Conservation (phyloP, 53 echinoderm and acorn worm species). For the Temnopleurus reevesii region DNA sequence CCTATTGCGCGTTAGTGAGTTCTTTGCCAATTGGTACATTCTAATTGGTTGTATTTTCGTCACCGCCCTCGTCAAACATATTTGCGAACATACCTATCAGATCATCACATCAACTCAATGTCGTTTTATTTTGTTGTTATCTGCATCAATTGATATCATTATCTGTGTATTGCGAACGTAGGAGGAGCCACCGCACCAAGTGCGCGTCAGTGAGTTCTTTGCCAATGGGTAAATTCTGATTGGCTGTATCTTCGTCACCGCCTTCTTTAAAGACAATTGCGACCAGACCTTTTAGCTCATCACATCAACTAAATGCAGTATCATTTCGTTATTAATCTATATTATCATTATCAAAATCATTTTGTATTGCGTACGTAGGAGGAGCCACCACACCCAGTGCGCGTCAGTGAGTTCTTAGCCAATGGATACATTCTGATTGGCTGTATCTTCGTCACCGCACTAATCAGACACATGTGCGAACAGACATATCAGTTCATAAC, state of each 20-base stretch:
- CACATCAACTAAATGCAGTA: no score
- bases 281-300: no score
- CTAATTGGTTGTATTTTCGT: conserved; percentile 17
- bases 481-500: conserved; percentile 33
- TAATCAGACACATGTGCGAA: conserved; percentile 43
- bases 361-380: not conserved
- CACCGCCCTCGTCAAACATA: conserved; percentile 43
- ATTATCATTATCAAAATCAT: no score
- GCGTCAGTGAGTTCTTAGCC: conserved; percentile 31
- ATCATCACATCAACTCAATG: conserved; percentile 4
- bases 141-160: no score
- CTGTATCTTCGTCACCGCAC: conserved; percentile 39
- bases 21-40: conserved; percentile 28
- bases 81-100: conserved; percentile 45
- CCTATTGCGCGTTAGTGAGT: not conserved
- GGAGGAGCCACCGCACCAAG: not conserved
- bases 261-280: not conserved
- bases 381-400: not conserved
- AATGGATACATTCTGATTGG: conserved; percentile 11
- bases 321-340: no score
- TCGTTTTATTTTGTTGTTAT: no score
- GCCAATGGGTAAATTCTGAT: not conserved
- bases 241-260: not conserved
- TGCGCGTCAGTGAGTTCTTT: conserved; percentile 25
- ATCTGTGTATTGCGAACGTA: no score